Evolutionary conservation across 1,140 invertebrate species (phyloP), one percentile per base, ranked within the genome.

Genomic region (Pachyrhynchus sulphureomaculatus): DNA sequence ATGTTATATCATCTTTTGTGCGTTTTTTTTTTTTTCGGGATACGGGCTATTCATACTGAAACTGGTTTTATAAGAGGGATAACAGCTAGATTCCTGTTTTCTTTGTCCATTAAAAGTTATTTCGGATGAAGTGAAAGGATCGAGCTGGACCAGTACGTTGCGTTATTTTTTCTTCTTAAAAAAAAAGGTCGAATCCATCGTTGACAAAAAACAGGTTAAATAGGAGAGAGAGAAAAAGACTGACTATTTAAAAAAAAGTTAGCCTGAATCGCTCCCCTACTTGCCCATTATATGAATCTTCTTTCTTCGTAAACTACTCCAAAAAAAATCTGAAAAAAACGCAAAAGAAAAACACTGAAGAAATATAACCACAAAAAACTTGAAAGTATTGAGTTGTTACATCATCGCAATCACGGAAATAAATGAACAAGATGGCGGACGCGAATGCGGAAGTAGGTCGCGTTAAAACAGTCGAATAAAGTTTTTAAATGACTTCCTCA

Each of bases 181-280:
- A 12, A 5, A 12, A 33, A 12, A 33, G 15, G 13, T 10, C 1
- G 5, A 29, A 29, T 29, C 26, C 1, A 33, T 36, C 41, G 64
- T 48, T 47, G 64, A 48, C 17, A 48, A 58, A 51, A 59, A 69
- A 69, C 68, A 64, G 69, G 66, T 66, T 67, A 69, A 62, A 71
- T 71, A 71, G 69, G 69, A 71, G 69, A 71, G 12, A 5, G 69
- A 71, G 69, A 71, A 71, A 71, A 71, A 71, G 69, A 71, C 69
- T 71, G 69, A 71, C 69, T 69, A 55, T 54, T 63, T 62, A 62
- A 57, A 62, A 33, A 59, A 68, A 65, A 71, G 69, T 71, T 54
- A 71, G 69, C 63, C 69, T 64, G 68, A 62, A 64, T 69, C 69
- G 47, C 68, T 71, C 69, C 66, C 69, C 69, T 71, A 68, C 65